A percentile compares a stretch with the other conserved stretches of the same genome.
Evolutionary conservation across 2,888 invertebrate species (phyloP).

Genomic region (Lepidonotus clava): DNA sequence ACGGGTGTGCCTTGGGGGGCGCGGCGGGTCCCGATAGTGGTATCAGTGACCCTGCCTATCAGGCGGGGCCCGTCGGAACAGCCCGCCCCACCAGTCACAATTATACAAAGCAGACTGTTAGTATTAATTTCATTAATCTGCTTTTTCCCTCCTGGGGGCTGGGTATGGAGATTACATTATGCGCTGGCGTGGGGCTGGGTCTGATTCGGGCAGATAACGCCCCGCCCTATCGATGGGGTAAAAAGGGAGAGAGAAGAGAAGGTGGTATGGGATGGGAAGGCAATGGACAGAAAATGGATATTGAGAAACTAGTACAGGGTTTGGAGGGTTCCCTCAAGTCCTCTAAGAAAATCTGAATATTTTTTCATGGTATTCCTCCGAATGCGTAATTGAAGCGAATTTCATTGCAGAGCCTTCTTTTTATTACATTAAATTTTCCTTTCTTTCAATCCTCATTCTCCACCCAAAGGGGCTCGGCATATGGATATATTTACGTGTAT

Average conservation of each 20-base stretch:
- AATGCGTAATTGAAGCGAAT: too few relatives aligned
- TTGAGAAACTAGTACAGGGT: too few relatives aligned
- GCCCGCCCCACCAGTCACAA: constrained; percentile 41
- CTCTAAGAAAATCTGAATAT: too few relatives aligned
- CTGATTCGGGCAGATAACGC: constrained; percentile 18
- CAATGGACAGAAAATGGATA: too few relatives aligned
- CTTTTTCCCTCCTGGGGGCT: constrained; percentile 12
- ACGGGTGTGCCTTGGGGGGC: background rate
- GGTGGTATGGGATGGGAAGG: constrained; percentile 8
- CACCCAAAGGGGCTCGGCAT: too few relatives aligned
- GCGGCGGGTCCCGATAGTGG: background rate
- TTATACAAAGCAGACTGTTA: constrained; percentile 48
- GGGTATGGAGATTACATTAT: constrained; percentile 38
- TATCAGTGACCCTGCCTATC: constrained; percentile 28
- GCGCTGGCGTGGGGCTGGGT: background rate
- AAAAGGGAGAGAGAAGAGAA: background rate
- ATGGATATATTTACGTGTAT: too few relatives aligned
- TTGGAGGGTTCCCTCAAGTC: too few relatives aligned
- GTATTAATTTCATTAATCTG: constrained; percentile 51
- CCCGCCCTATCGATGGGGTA: background rate
- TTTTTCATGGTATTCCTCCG: too few relatives aligned
- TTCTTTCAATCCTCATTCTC: too few relatives aligned
- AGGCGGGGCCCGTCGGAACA: background rate
- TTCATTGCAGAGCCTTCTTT: too few relatives aligned
- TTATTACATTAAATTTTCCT: too few relatives aligned